Evolutionary conservation across 2,113 vertebrate genomes (phyloP).

Genomic region (Platichthys flesus): DNA sequence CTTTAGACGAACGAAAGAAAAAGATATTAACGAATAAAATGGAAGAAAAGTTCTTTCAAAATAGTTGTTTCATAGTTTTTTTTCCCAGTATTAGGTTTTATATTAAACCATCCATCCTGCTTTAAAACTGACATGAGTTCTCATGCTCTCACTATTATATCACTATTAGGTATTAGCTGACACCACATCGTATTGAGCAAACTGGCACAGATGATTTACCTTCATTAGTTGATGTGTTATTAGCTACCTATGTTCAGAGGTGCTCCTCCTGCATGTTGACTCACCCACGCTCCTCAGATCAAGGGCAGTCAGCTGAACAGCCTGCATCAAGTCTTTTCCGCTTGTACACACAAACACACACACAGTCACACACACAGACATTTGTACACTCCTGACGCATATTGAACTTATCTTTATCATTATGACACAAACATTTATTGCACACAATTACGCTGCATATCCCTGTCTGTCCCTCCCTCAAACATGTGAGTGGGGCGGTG

Average conservation of each 20-base stretch:
- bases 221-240: not conserved
- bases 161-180: not conserved
- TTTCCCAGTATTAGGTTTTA: not conserved
- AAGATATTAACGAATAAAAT: no score
- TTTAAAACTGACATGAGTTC: not conserved
- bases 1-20: no score
- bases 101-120: not conserved
- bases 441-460: constrained; percentile 42
- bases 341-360: not conserved
- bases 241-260: constrained; percentile 10
- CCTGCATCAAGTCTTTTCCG: constrained; percentile 1
- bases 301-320: constrained; percentile 40
- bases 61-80: no score
- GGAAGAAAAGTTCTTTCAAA: no score
- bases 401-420: constrained; percentile 41
- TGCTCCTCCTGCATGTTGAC: constrained; percentile 34
- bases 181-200: not conserved
- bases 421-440: constrained; percentile 48
- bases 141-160: not conserved
- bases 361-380: not conserved
- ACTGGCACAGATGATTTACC: not conserved
- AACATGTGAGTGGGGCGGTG: not conserved
- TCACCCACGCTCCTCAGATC: constrained; percentile 24
- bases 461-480: not conserved
- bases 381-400: not conserved